phyloP scores from a whole-genome alignment of 2,797 vertebrate genomes.

The Macrochelys suwanniensis region DNA sequence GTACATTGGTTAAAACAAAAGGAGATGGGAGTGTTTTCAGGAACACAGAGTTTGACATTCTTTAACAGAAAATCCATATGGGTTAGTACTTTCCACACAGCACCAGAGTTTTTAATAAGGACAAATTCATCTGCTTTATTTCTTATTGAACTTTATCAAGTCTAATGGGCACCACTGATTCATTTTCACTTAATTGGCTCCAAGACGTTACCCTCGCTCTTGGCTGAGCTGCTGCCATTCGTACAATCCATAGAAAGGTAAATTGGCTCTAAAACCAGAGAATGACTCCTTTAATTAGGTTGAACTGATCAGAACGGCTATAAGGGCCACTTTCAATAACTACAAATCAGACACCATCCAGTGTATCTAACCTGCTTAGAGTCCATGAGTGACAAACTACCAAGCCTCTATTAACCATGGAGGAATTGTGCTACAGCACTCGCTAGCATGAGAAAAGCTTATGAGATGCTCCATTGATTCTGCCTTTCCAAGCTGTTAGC shows the following conservation, averaged over 20 bases:
- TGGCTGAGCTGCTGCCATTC: slow-evolving; percentile 62
- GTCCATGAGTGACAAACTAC: slow-evolving; percentile 2
- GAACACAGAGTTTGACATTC: background rate
- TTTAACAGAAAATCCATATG: background rate
- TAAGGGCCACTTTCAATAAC: slow-evolving; percentile 47
- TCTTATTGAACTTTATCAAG: slow-evolving; percentile 64
- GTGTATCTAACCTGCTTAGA: background rate
- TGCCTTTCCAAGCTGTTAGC: background rate
- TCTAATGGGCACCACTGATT: slow-evolving; percentile 59
- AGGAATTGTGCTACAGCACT: background rate
- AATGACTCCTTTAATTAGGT: slow-evolving; percentile 77
- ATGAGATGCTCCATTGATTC: background rate
- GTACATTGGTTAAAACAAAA: background rate
- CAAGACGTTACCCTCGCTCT: slow-evolving; percentile 71
- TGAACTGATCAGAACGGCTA: slow-evolving; percentile 73
- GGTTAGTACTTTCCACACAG: background rate
- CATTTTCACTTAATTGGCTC: slow-evolving; percentile 76
- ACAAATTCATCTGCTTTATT: slow-evolving; percentile 30
- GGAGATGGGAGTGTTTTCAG: background rate
- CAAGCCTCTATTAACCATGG: background rate
- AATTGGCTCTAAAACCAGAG: slow-evolving; percentile 58
- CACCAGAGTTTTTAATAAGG: slow-evolving; percentile 7
- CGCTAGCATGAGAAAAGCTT: background rate
- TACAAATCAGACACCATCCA: slow-evolving; percentile 41
- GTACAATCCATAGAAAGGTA: slow-evolving; percentile 53